Base-by-base conservation (phyloP, 2,888 invertebrate genomes). In the Operophtera brumata region DNA sequence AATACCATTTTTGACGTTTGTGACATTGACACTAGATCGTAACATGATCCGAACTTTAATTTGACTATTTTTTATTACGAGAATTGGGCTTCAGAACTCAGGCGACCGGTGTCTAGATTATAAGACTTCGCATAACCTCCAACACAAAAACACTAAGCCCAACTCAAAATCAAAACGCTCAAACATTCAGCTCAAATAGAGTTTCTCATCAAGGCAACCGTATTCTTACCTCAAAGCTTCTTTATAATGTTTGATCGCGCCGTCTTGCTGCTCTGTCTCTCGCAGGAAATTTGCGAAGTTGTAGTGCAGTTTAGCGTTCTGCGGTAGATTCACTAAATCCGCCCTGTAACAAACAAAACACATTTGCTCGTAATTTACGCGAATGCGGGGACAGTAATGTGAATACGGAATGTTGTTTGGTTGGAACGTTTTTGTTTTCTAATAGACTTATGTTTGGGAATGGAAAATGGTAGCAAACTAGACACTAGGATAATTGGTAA, bases 241-340 rank as follows among this genome's bases (percentile, higher is more conserved):
- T 81, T 93, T 92, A 91, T 96, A 96, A 89, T 96, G 96, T 71
- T 92, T 87, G 76, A 94, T 93, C 53, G 96, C 96, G 66, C 91
- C 87, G 70, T 94, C 94, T 62, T 92, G 92, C 72, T 94, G 92
- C 47, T 94, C 94, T 14, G 92, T 92, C 83, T 96, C 96, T 67
- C 95, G 92, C 60, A 96, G 92, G 80, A 94, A 94, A 92, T 97
- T 97, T 53, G 94, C 97, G 75, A 94, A 96, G 92, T 97, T 97
- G 92, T 96, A 97, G 91, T 96, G 96, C 92, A 96, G 94, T 91
- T 97, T 97, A 67, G 96, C 96, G 85, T 97, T 97, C 83, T 95
- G 94, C 45, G 96, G 96, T 69, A 96, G 86, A 65, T 93, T 94
- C 81, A 92, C 91, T 75, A 97, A 90, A 66, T 96, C 97, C 71